Evolutionary conservation across 2,113 vertebrate genomes (phyloP), one percentile per base, ranked within the genome.

Genomic region (Cervus canadensis): DNA sequence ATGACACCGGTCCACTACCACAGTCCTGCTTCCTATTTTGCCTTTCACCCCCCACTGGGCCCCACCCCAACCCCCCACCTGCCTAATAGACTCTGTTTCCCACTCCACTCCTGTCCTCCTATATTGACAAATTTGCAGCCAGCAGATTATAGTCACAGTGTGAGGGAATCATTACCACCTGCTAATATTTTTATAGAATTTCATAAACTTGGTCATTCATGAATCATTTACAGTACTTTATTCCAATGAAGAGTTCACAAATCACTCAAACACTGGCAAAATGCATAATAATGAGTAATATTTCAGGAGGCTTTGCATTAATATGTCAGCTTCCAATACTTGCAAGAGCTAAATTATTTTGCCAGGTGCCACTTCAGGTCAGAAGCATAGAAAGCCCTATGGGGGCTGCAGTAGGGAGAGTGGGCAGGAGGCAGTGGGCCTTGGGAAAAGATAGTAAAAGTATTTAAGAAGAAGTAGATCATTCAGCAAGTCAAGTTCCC

Each of bases 101-200:
- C 76, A n/a, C 9, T 79, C 36, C 7, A 11, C 84, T 71, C 36
- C 67, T 81, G 45, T 82, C 40, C 60, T 59, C 30, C 54, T 87
- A 33, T 67, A 82, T 92, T 97, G 97, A 94, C 97, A 97, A 92
- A 94, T n/a, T 40, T 50, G 13, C 82, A 95, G 67, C 56, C 95
- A 60, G 85, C 62, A 96, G 52, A 74, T 97, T 84, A 97, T 36
- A 96, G 21, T 83, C 96, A 91, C 94, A 71, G 90, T 16, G 33
- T 91, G 97, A 98, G 60, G 79, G 93, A 95, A 96, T 96, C 83
- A 97, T 96, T 90, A 64, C 97, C 6, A 21, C 94, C 97, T 59
- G 94, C 97, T 93, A 96, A 97, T 97, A 97, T 98, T 98, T 98
- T 98, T 93, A 97, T 98, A 94, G 96, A 98, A 97, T 98, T 98